phyloP scores from a whole-genome alignment of 2,113 vertebrate genomes.

The Ochotona princeps region DNA sequence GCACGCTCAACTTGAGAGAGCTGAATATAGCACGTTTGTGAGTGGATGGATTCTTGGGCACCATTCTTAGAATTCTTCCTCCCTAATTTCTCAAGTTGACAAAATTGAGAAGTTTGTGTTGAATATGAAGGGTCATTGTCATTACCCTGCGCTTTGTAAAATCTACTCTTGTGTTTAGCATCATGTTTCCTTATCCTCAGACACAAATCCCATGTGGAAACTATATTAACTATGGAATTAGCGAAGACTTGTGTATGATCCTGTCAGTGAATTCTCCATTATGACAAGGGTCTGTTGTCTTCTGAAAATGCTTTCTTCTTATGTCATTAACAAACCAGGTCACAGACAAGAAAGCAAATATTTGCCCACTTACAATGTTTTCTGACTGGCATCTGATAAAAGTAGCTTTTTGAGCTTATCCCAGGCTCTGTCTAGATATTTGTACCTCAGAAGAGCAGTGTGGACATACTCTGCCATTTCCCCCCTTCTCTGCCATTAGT shows the following conservation, averaged over 20 bases:
- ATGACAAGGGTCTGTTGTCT: background rate
- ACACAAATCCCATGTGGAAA: background rate
- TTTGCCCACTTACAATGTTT: background rate
- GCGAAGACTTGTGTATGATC: background rate
- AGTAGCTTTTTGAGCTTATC: background rate
- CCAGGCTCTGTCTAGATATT: background rate
- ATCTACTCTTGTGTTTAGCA: background rate
- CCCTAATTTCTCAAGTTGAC: background rate
- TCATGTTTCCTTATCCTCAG: background rate
- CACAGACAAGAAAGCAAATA: background rate
- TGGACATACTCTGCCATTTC: background rate
- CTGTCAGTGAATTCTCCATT: background rate
- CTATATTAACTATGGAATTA: background rate
- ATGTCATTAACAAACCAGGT: background rate
- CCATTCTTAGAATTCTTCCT: background rate
- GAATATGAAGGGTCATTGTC: background rate
- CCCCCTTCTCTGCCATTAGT: background rate
- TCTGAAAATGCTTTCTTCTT: background rate
- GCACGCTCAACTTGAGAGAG: background rate
- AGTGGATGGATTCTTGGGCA: background rate
- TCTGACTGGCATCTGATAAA: background rate
- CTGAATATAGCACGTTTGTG: fast-evolving
- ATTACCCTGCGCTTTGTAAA: background rate
- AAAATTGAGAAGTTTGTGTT: background rate
- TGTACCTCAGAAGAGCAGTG: background rate